Evolutionary conservation across 2,888 invertebrate species (phyloP), one percentile per base, ranked within the genome.

Genomic region (Lypha dubia): DNA sequence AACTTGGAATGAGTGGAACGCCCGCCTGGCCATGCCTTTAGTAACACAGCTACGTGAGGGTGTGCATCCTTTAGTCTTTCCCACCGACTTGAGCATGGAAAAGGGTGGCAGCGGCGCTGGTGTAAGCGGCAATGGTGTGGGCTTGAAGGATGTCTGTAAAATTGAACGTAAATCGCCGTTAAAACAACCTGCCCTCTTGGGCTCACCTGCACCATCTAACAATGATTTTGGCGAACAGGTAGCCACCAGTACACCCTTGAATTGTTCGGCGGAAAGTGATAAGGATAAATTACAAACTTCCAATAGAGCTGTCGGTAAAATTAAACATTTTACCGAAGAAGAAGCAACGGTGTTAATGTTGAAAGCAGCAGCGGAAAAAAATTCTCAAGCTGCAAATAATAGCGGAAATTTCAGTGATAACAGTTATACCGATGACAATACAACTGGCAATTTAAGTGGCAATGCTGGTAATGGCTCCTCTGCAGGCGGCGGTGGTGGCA

Each of bases 1-100:
- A 92, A 94, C 94, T 91, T 95, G 95, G 95, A 95, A 95, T 88
- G 94, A 94, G 92, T 95, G 95, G 95, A 95, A 95, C 89, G 95
- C 95, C 88, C 93, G 96, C 88, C 93, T 96, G 92, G 95, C 96
- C 88, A 93, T 95, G 93, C 95, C 95, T 80, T 93, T 95, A 91
- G 94, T 95, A 90, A 93, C 93, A 35, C 92, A 94, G 87, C 92
- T 94, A 90, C 93, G 94, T 62, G 94, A 94, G 89, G 92, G 93
- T 89, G 93, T 90, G 53, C 92, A 91, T 85, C 92, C 92, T 1
- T 75, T 92, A 71, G 89, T 92, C 84, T 92, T 92, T 87, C 92
- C 92, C 86, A 91, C 92, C 62, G 92, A 92, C 88, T 88, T 92
- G 46, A 92, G 91, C 24, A 87, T 90, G 87, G 92, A 92, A 67